A percentile compares a stretch with the other conserved stretches of the same genome.
Conservation (phyloP, 2,113 vertebrate species). For the Myrmecophaga tridactyla region DNA sequence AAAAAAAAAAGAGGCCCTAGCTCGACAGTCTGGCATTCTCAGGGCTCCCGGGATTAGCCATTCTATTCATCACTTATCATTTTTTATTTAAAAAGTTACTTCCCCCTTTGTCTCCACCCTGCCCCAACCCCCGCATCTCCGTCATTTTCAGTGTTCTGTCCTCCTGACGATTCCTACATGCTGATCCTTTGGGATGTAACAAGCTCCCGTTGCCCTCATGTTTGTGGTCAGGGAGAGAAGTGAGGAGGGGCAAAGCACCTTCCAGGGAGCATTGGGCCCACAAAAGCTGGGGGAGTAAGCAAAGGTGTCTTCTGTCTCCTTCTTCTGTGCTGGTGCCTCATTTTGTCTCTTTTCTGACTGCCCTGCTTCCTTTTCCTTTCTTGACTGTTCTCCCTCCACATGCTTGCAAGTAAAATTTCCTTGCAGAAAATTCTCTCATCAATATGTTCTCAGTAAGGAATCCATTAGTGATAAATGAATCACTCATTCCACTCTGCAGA, state of each 20-base stretch:
- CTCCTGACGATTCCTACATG: slow-evolving; percentile 42
- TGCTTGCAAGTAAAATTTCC: neutral
- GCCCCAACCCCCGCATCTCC: neutral
- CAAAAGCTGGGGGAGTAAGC: neutral
- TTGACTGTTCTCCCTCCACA: neutral
- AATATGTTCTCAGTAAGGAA: neutral
- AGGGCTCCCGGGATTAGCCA: slow-evolving; percentile 81
- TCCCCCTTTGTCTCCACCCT: slow-evolving; percentile 71
- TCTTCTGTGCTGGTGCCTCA: neutral
- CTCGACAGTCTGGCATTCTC: slow-evolving; percentile 79
- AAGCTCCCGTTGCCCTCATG: neutral
- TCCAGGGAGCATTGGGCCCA: neutral
- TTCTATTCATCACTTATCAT: slow-evolving; percentile 85
- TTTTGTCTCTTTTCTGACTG: neutral
- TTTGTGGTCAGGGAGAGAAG: neutral
- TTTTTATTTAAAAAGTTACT: slow-evolving; percentile 85
- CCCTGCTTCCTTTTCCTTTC: neutral
- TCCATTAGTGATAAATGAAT: neutral
- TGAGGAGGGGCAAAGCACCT: neutral
- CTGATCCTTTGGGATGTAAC: slow-evolving; percentile 13
- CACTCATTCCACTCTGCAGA: neutral
- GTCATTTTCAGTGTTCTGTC: neutral
- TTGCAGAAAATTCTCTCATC: neutral
- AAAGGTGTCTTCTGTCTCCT: neutral
- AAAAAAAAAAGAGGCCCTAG: slow-evolving; percentile 81